Evolutionary conservation across 1,140 invertebrate genomes (phyloP), one percentile per base, ranked within the genome.

Genomic region (Euglossa dilemma): DNA sequence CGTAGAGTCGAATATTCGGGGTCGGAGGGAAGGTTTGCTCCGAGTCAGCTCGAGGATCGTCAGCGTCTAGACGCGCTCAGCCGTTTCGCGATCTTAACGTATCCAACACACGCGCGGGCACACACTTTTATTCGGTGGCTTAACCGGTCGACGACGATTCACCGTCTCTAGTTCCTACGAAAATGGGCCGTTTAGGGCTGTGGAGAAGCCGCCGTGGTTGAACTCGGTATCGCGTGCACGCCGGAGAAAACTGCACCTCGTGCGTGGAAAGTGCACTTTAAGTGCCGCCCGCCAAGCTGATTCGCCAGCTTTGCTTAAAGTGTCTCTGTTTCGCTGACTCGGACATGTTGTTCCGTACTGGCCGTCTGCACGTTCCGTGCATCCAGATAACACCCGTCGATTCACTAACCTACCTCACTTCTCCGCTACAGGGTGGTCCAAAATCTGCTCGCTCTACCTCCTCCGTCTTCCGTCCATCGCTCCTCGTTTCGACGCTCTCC

Each of bases 371-470:
- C 91, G 90, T 91, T 84, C 87, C 79, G 91, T 91, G 89, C 91
- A 92, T 91, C 85, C 89, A 91, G 90, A 92, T 92, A 92, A 90
- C 90, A 89, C 90, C 87, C 84, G 89, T 87, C 89, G 90, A 92
- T 92, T 92, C 91, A 91, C 92, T 93, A 92, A 92, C 92, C 91
- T 92, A 90, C 92, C 92, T 92, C 91, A 91, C 89, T 87, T 85
- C 85, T 57, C 77, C 85, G 83, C 86, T 91, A 91, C 88, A 91
- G 88, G 88, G n/a, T 73, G 85, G 70, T 91, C 82, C 91, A 92
- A 92, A 92, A 80, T 82, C 73, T 18, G 45, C 12, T 47, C n/a
- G 14, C 66, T 8, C 0, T 20, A 2, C 20, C 69, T 36, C 14
- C 43, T 23, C 9, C 12, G 52, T 54, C 56, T 57, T 12, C 6